These are phyloP conservation scores for Chionoecetes opilio DNA, from an alignment of 1,140 invertebrate genomes.

Conservation along the genomic window DNA sequence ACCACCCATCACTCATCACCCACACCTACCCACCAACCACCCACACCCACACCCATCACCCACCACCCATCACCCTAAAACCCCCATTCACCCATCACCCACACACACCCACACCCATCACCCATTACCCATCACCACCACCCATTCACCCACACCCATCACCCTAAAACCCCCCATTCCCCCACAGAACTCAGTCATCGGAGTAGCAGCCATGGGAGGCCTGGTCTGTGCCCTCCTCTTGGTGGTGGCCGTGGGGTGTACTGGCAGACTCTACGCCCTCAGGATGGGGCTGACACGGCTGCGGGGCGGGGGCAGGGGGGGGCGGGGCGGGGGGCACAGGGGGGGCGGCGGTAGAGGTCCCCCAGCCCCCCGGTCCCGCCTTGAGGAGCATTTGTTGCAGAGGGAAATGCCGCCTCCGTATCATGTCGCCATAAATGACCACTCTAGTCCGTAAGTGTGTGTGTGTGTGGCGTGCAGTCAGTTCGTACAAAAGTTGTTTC, in stretches of 20 bases:
- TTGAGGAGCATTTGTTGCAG: constrained; percentile 63
- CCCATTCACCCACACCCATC: too few species aligned
- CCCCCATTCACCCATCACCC: too few species aligned
- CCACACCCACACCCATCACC: too few species aligned
- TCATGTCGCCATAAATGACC: constrained; percentile 60
- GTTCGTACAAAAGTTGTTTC: too few species aligned
- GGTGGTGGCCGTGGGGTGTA: constrained; percentile 68
- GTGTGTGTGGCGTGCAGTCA: too few species aligned
- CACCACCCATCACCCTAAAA: too few species aligned
- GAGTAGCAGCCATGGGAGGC: constrained; percentile 68
- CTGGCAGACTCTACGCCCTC: constrained; percentile 66
- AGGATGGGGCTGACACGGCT: constrained; percentile 37
- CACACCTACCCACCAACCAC: neutral
- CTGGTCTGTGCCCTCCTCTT: constrained; percentile 63
- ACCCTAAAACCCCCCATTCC: too few species aligned
- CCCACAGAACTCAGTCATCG: constrained; percentile 70
- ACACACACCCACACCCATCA: too few species aligned
- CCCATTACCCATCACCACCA: too few species aligned
- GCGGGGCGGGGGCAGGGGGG: constrained; percentile 3
- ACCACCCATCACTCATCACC: too few species aligned
- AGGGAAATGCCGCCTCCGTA: constrained; percentile 59
- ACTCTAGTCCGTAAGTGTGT: constrained; percentile 49
- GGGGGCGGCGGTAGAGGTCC: constrained; percentile 23
- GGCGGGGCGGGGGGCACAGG: neutral
- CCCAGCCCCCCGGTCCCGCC: constrained; percentile 51